phyloP scores from a whole-genome alignment of 1,140 invertebrate species.

The Apocrypta bakeri region DNA sequence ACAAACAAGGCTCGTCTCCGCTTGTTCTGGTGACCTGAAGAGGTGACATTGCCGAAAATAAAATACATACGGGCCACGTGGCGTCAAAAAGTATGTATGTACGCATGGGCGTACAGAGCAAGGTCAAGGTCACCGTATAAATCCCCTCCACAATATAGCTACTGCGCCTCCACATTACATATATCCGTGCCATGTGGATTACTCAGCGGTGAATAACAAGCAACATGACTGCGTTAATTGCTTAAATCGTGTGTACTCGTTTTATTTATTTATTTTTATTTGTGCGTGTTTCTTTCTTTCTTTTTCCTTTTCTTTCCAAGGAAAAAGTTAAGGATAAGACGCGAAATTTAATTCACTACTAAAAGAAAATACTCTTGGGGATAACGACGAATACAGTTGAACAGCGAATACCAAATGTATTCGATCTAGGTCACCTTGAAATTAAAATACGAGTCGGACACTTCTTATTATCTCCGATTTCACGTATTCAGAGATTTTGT shows the following conservation, averaged over 20 bases:
- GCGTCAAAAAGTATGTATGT: neutral
- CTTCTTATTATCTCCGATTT: slow-evolving; percentile 50
- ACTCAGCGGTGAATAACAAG: slow-evolving; percentile 11
- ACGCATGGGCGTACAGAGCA: slow-evolving; percentile 42
- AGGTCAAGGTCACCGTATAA: slow-evolving; percentile 59
- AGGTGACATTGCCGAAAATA: slow-evolving; percentile 68
- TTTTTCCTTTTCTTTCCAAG: neutral
- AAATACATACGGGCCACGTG: slow-evolving; percentile 52
- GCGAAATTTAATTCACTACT: slow-evolving; percentile 2
- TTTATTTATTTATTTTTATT: neutral
- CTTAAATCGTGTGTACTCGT: neutral
- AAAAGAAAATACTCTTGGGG: neutral
- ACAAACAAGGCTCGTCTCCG: slow-evolving; percentile 7
- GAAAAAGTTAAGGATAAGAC: slow-evolving; percentile 1
- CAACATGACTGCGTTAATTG: slow-evolving; percentile 12
- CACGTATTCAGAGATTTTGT: slow-evolving; percentile 30
- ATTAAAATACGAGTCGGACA: slow-evolving; percentile 49
- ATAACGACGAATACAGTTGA: neutral
- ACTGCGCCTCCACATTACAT: neutral
- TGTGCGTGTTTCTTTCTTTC: neutral
- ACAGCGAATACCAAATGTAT: slow-evolving; percentile 46
- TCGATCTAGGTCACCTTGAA: slow-evolving; percentile 54
- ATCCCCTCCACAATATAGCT: neutral
- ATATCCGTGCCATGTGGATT: slow-evolving; percentile 17
- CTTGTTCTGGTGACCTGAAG: slow-evolving; percentile 55